phyloP scores from a whole-genome alignment of 2,113 vertebrate genomes.

The Indicator indicator region DNA sequence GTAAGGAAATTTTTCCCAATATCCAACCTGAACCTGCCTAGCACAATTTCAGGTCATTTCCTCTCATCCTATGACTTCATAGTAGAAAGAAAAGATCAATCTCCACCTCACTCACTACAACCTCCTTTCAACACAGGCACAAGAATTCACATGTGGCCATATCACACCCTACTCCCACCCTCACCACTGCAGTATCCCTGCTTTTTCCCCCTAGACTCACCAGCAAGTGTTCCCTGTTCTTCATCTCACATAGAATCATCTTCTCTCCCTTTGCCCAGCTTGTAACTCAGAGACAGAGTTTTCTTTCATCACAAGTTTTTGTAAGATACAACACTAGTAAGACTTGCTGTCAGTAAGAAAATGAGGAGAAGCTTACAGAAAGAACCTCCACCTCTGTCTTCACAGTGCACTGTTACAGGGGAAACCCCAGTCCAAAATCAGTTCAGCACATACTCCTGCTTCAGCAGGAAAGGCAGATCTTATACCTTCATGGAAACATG shows the following conservation, averaged over 20 bases:
- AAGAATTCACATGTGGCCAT: background rate
- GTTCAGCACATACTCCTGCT: background rate
- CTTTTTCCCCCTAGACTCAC: background rate
- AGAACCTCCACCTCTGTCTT: background rate
- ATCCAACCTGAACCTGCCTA: no score
- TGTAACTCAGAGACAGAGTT: background rate
- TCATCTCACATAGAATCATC: background rate
- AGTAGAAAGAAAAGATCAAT: no score
- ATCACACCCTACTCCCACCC: background rate
- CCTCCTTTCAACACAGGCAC: background rate
- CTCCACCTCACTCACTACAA: no score
- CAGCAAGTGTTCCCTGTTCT: background rate
- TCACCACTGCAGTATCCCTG: background rate
- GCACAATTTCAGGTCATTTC: no score
- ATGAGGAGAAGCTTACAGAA: background rate
- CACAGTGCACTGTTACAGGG: background rate
- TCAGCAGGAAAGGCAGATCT: background rate
- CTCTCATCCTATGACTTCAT: no score
- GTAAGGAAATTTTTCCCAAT: no score
- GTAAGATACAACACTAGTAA: fast-evolving
- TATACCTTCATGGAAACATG: background rate
- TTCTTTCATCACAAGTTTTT: background rate
- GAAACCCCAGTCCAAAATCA: background rate
- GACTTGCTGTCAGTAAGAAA: background rate
- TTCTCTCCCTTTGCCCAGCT: background rate